Evolutionary conservation across 2,888 invertebrate species (phyloP).

Genomic region (Metopia argyrocephala): DNA sequence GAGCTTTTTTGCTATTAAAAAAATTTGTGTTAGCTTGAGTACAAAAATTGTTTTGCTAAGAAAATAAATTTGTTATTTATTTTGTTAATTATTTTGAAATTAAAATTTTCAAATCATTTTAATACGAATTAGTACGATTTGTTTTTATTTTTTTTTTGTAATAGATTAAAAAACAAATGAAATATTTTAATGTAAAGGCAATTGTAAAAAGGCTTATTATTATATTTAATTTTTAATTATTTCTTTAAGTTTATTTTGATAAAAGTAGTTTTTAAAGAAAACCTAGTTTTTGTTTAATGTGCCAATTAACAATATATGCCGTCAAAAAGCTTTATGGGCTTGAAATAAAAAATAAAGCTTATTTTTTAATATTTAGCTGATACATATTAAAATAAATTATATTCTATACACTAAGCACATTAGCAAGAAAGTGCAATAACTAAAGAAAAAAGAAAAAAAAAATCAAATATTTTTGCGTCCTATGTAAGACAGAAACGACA

Average conservation of each 20-base stretch:
- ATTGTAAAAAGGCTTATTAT: too few species aligned
- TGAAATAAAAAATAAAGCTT: conserved; percentile 39
- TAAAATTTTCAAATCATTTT: not conserved
- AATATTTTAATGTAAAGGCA: too few species aligned
- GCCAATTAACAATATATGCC: conserved; percentile 50
- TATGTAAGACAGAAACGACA: conserved; percentile 1
- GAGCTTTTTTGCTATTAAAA: conserved; percentile 37
- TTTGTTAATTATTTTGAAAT: conserved; percentile 22
- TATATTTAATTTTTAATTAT: too few species aligned
- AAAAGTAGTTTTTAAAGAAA: not conserved
- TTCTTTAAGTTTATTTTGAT: not conserved
- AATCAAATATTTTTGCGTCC: conserved; percentile 55
- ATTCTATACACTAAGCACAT: conserved; percentile 17
- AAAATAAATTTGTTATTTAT: conserved; percentile 58
- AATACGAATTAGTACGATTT: not conserved
- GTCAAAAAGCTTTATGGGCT: conserved; percentile 51
- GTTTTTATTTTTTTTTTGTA: too few species aligned
- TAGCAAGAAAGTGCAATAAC: not conserved
- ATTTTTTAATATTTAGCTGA: conserved; percentile 41
- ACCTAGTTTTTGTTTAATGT: conserved; percentile 34
- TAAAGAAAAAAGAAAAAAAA: conserved; percentile 13
- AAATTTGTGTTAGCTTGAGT: conserved; percentile 42
- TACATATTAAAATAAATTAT: not conserved
- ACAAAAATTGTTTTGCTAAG: conserved; percentile 51
- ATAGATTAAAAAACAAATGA: too few species aligned